Evolutionary conservation across 1,140 invertebrate genomes (phyloP), one percentile per base, ranked within the genome.

Genomic region (Sipha flava): DNA sequence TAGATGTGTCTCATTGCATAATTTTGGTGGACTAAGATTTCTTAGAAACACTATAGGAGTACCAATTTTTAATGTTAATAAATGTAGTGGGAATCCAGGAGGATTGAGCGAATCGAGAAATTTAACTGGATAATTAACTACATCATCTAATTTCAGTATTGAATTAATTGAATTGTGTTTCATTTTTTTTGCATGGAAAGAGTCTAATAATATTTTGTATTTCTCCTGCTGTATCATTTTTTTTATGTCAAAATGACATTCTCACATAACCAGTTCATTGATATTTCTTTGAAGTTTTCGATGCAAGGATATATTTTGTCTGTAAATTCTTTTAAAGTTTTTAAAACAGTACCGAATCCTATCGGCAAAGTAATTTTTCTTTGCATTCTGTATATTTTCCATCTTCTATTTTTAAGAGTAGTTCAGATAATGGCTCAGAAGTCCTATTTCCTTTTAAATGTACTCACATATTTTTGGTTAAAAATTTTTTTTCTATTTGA

Each of bases 1-100:
- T 85, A 87, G 82, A 82, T 85, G 40, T 77, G 86, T 87, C 23
- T 85, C 85, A 82, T 86, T 72, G n/a, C n/a, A n/a, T n/a, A n/a
- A n/a, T n/a, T n/a, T n/a, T n/a, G n/a, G n/a, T n/a, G n/a, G n/a
- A n/a, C n/a, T n/a, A n/a, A n/a, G n/a, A n/a, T n/a, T n/a, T n/a
- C n/a, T n/a, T n/a, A n/a, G n/a, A n/a, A n/a, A n/a, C n/a, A n/a
- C n/a, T n/a, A n/a, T n/a, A n/a, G n/a, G n/a, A n/a, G n/a, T n/a
- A n/a, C n/a, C n/a, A n/a, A n/a, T n/a, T n/a, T n/a, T n/a, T n/a
- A n/a, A n/a, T n/a, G n/a, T n/a, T n/a, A n/a, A n/a, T n/a, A 81
- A 79, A 72, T 86, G 84, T 31, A 82, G 81, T 70, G 82, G 82
- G 47, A 83, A 40, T 10, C 82, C 81, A 72, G 80, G 81, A 18